phyloP scores from a whole-genome alignment of 2,113 vertebrate genomes.

The Mormyrus lacerda region DNA sequence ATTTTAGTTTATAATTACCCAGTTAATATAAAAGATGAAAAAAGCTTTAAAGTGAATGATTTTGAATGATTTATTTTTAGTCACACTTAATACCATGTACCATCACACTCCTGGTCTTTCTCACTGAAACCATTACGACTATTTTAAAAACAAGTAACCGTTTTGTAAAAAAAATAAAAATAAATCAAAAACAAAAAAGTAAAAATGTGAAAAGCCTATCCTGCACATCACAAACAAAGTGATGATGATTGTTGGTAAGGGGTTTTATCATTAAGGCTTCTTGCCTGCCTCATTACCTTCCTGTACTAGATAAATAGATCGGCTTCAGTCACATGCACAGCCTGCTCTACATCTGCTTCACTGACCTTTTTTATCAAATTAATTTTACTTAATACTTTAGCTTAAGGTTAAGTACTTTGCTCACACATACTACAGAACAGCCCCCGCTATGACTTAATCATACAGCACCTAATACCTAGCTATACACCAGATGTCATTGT shows the following conservation, averaged over 20 bases:
- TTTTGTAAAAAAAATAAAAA: neutral
- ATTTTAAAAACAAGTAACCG: neutral
- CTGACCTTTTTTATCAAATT: neutral
- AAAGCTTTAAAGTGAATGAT: neutral
- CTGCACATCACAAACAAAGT: neutral
- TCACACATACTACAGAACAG: neutral
- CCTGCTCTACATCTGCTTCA: neutral
- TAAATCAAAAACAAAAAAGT: neutral
- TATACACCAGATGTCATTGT: neutral
- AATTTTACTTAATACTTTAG: neutral
- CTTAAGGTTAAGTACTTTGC: neutral
- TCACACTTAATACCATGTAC: neutral
- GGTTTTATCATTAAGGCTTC: neutral
- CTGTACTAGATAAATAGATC: neutral
- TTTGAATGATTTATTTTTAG: neutral
- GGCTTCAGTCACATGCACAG: neutral
- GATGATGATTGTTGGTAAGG: neutral
- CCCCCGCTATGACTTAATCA: neutral
- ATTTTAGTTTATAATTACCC: neutral
- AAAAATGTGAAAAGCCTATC: neutral
- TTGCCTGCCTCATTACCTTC: neutral
- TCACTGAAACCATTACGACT: neutral
- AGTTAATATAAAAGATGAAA: neutral
- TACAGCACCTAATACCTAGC: neutral
- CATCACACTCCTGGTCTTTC: neutral